Evolutionary conservation across 2,888 invertebrate species (phyloP).

Genomic region (Spilarctia lutea): DNA sequence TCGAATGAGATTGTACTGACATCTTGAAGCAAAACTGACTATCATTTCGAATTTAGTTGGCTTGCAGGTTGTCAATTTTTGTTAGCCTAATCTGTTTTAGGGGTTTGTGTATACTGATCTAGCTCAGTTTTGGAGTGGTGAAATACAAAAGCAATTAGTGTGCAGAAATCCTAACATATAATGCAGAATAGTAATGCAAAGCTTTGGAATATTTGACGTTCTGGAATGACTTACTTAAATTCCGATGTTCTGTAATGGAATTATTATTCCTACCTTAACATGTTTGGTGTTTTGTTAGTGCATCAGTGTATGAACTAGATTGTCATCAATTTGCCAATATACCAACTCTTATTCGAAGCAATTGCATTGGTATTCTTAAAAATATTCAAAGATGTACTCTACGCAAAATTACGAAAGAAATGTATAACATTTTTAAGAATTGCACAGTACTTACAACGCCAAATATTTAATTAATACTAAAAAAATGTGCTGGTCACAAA

Average conservation of each 20-base stretch:
- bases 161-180: slow-evolving; percentile 1
- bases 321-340: neutral
- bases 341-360: neutral
- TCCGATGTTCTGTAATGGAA: too few species aligned
- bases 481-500: slow-evolving; percentile 72
- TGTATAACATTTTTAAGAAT: slow-evolving; percentile 23
- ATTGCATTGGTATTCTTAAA: slow-evolving; percentile 20
- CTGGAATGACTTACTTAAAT: too few species aligned
- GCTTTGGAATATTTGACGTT: neutral
- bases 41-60: neutral
- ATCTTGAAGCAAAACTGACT: neutral
- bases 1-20: neutral
- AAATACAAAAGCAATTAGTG: slow-evolving; percentile 16
- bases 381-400: slow-evolving; percentile 6
- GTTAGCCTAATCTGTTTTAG: neutral
- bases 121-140: neutral
- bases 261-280: neutral
- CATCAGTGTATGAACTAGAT: neutral
- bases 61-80: neutral
- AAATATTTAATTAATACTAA: slow-evolving; percentile 28
- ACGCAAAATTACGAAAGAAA: slow-evolving; percentile 12
- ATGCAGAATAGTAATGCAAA: slow-evolving; percentile 14
- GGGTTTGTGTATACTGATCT: slow-evolving; percentile 1
- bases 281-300: neutral
- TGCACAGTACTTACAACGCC: slow-evolving; percentile 28